Conservation (phyloP, 2,888 invertebrate genomes). For the Tenthredo amoena region DNA sequence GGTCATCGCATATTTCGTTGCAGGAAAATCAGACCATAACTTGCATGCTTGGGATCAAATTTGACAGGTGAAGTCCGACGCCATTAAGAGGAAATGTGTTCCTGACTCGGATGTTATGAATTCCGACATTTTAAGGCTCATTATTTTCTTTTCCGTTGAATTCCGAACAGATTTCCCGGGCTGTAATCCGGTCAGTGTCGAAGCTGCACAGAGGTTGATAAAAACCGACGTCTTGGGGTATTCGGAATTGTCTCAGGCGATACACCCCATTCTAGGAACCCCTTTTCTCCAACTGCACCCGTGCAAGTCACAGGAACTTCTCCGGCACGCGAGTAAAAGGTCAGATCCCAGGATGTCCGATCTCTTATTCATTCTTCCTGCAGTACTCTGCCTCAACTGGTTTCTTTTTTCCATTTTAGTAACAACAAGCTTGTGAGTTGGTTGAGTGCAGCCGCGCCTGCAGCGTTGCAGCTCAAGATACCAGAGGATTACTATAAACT, state of each 20-base stretch:
- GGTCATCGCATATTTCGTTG: background rate
- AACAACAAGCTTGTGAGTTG: constrained; percentile 75
- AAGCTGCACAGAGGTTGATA: constrained; percentile 67
- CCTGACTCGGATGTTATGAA: background rate
- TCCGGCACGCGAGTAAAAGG: constrained; percentile 69
- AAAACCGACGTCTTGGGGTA: constrained; percentile 64
- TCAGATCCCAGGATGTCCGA: constrained; percentile 55
- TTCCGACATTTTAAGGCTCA: background rate
- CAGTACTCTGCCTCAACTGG: background rate
- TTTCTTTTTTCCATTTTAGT: constrained; percentile 62
- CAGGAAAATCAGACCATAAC: background rate
- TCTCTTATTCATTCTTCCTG: background rate
- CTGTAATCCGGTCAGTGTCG: constrained; percentile 70
- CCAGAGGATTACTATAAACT: constrained; percentile 68
- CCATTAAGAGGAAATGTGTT: background rate
- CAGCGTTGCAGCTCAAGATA: constrained; percentile 69
- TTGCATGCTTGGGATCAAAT: background rate
- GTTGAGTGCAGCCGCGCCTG: constrained; percentile 71
- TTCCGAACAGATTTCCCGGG: constrained; percentile 70
- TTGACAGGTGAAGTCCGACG: background rate
- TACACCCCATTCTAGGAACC: constrained; percentile 73
- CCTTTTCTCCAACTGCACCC: constrained; percentile 74
- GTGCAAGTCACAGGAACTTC: constrained; percentile 71
- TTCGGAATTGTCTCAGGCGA: constrained; percentile 73
- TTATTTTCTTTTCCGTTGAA: background rate